phyloP scores from a whole-genome alignment of 2,888 invertebrate genomes.

The Abrostola triplasia region DNA sequence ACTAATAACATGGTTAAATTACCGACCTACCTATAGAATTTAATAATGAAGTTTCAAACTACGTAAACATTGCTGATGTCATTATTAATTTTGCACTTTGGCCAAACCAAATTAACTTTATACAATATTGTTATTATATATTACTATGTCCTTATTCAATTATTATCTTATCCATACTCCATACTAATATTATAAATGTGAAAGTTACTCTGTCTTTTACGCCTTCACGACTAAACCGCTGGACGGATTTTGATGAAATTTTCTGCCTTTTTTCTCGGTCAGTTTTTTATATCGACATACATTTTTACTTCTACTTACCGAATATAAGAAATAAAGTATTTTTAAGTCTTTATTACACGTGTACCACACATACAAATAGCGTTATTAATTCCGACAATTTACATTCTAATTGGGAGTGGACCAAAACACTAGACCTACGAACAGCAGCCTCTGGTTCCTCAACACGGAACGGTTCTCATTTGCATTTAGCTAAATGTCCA shows the following conservation, averaged over 20 bases:
- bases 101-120: slow-evolving; percentile 24
- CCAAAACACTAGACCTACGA: slow-evolving; percentile 33
- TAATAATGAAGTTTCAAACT: slow-evolving; percentile 34
- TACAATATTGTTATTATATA: neutral
- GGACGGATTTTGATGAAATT: too few species aligned
- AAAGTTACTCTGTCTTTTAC: too few species aligned
- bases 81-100: slow-evolving; percentile 35
- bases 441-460: slow-evolving; percentile 4
- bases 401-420: slow-evolving; percentile 47
- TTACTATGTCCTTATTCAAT: too few species aligned
- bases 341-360: too few species aligned
- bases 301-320: too few species aligned
- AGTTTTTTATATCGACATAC: too few species aligned
- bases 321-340: too few species aligned
- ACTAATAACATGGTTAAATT: slow-evolving; percentile 35
- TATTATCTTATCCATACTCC: too few species aligned
- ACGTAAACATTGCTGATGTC: slow-evolving; percentile 13
- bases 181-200: too few species aligned
- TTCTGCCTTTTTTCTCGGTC: too few species aligned
- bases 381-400: slow-evolving; percentile 44
- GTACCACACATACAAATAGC: slow-evolving; percentile 5
- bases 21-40: slow-evolving; percentile 8
- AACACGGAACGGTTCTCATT: slow-evolving; percentile 30
- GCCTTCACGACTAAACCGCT: too few species aligned
- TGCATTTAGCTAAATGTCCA: slow-evolving; percentile 27